A percentile compares a stretch with the other conserved stretches of the same genome.
phyloP scores from a whole-genome alignment of 1,140 invertebrate genomes.

The Drosophila melanogaster region Release_6_plus_ISO1_MT NT_033777.3:13295001-13295500 shows the following conservation, averaged over 20 bases:
- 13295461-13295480: slow-evolving; percentile 85
- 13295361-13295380: slow-evolving; percentile 65
- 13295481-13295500: slow-evolving; percentile 83
- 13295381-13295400: slow-evolving; percentile 61
- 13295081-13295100: slow-evolving; percentile 7
- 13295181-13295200: slow-evolving; percentile 91
- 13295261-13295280: slow-evolving; percentile 87
- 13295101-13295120: not conserved
- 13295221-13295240: slow-evolving; percentile 90
- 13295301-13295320: slow-evolving; percentile 33
- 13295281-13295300: slow-evolving; percentile 87
- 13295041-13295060: not conserved
- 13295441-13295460: slow-evolving; percentile 85
- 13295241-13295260: slow-evolving; percentile 87
- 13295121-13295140: slow-evolving; percentile 41
- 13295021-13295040: not conserved
- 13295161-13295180: slow-evolving; percentile 87
- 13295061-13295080: slow-evolving; percentile 5
- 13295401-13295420: slow-evolving; percentile 20
- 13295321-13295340: slow-evolving; percentile 13
- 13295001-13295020: slow-evolving; percentile 6
- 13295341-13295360: slow-evolving; percentile 25
- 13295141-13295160: slow-evolving; percentile 87
- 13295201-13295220: slow-evolving; percentile 89
- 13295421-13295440: slow-evolving; percentile 63